Conservation (phyloP, 2,797 vertebrate species). For the Pangasius larnaudii region DNA sequence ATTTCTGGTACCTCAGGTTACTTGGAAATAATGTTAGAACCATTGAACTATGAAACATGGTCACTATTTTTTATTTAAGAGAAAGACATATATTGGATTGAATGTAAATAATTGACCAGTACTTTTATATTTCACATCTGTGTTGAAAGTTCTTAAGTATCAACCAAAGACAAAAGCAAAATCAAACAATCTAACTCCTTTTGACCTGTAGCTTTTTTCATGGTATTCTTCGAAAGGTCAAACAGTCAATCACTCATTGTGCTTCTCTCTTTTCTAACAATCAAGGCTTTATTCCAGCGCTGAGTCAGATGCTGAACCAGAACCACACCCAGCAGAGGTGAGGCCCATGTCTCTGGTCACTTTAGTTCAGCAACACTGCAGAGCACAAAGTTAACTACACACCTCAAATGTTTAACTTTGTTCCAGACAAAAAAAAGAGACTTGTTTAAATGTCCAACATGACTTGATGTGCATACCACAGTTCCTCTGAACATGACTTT, state of each 20-base stretch:
- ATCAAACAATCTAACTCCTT: neutral
- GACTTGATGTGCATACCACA: neutral
- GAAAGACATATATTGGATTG: neutral
- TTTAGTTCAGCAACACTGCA: slow-evolving; percentile 7
- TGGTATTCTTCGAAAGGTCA: slow-evolving; percentile 16
- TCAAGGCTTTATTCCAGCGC: slow-evolving; percentile 15
- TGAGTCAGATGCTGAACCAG: slow-evolving; percentile 45
- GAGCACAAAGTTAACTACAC: neutral
- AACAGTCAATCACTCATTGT: slow-evolving; percentile 8
- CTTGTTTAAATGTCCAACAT: neutral
- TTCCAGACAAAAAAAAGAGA: neutral
- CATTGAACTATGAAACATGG: neutral
- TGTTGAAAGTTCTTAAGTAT: neutral
- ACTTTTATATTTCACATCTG: neutral
- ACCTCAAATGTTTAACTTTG: neutral
- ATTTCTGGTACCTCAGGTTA: neutral
- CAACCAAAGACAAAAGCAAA: neutral
- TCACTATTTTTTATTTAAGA: neutral
- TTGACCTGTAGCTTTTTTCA: neutral
- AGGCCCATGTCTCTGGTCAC: slow-evolving; percentile 15
- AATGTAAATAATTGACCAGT: neutral
- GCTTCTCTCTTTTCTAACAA: slow-evolving; percentile 27
- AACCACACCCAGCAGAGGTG: slow-evolving; percentile 51
- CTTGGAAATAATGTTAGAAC: neutral
- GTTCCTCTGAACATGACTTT: neutral